Base-by-base conservation (phyloP, 1,140 invertebrate genomes). In the Drosophila pruinosa region DNA sequence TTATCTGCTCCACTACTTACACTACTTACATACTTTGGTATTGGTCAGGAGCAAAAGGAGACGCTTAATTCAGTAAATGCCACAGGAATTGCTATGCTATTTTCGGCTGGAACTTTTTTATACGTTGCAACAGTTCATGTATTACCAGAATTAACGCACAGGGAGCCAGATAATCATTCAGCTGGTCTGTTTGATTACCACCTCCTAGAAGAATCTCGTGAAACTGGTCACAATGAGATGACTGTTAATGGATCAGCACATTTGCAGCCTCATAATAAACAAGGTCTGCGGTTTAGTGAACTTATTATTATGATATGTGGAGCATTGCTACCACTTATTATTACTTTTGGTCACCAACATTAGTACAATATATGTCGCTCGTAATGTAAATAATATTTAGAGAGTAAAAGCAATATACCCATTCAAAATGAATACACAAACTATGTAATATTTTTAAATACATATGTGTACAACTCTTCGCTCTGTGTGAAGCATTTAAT, bases 91-190 rank as follows among this genome's bases (percentile, higher is more conserved):
- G 98, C 98, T 10, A 99, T 99, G 98, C 92, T 99, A 14, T 99
- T 99, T 91, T 99, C 98, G 71, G 99, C 98, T 1, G 99, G 99
- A 1, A 99, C 99, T 41, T 99, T 99, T 92, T 93, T 99, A 4
- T 99, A 99, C 90, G 99, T 99, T 4, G 97, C 99, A 0, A 99
- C 99, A 1, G 98, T 99, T 1, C 99, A 99, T 92, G 98, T 99
- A 2, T 91, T 99, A 39, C 98, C 99, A 0, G 98, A 99, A 92
- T 92, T 99, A 21, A 96, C 95, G 65, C 93, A 93, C 48, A 52
- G 65, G 2, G 91, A 91, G 21, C 91, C 91, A 69, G 12, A 31
- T 4, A 39, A 36, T 4, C 41, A 50, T 26, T 53, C 31, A 72
- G 77, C 90, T 58, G 3, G 39, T 47, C 50, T 39, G 26, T 12